Base-by-base conservation (phyloP, 2,888 invertebrate species). In the Drosophila aldrichi region DNA sequence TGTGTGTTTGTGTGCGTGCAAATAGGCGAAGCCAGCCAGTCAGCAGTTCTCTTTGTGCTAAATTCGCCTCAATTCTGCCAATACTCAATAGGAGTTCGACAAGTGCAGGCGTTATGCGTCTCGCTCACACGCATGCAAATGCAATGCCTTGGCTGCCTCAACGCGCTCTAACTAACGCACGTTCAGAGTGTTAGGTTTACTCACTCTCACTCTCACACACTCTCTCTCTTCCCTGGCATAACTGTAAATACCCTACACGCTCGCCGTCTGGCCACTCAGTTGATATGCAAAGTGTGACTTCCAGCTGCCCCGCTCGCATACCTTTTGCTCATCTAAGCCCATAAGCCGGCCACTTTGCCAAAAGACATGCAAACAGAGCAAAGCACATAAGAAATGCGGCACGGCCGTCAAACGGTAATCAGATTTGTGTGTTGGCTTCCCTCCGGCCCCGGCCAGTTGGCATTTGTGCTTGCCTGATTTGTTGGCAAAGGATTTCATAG, bases 331-430 rank as follows among this genome's bases (percentile, higher is more conserved):
- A 14, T 34, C 48, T 67, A 84, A 78, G 78, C 80, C 65, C 54
- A 63, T 82, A 76, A 82, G 85, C 70, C 69, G 51, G 66, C 59
- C 81, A 84, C 81, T 77, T 76, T 70, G 80, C 78, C 65, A 60
- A 41, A 36, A 41, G 44, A 29, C 38, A 48, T 51, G 56, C 41
- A 10, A 18, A 58, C 36, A 48, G 18, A 48, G n/a, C 16, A 32
- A 65, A 38, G 55, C 59, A 59, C 56, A 43, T 38, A 48, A 44
- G 56, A 56, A 70, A 56, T 62, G 55, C 34, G 62, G 71, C 67
- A 61, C 41, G 74, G 44, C 48, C 71, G 66, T 75, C 77, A 69
- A 70, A 66, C 82, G 88, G 86, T 88, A 79, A 86, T 77, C 81
- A 74, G 82, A 86, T 83, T 86, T 78, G 82, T 72, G 74, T 72